Percentiles rank a stretch among this genome's conserved stretches.
Conservation (phyloP, 2,113 vertebrate species). For the Neodon shergylaensis region DNA sequence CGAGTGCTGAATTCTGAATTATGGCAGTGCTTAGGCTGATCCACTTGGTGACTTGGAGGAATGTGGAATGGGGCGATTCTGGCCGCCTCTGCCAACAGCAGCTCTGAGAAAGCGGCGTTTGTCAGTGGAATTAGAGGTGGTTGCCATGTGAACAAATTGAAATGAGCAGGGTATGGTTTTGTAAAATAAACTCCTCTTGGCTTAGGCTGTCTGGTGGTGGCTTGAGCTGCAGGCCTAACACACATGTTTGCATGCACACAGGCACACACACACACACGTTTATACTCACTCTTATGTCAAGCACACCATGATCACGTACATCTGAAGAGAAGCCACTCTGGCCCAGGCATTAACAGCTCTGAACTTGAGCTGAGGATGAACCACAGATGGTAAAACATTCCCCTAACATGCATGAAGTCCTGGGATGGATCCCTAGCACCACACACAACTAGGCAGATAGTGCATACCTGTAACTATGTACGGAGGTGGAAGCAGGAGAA, state of each 20-base stretch:
- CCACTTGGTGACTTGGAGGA: constrained; percentile 80
- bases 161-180: constrained; percentile 80
- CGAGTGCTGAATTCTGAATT: constrained; percentile 87
- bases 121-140: constrained; percentile 82
- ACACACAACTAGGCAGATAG: too few species aligned
- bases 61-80: constrained; percentile 81
- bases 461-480: neutral
- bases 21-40: constrained; percentile 76
- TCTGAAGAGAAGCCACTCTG: neutral
- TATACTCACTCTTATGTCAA: neutral
- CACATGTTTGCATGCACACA: neutral
- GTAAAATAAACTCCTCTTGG: constrained; percentile 77
- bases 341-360: accelerated
- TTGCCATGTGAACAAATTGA: constrained; percentile 83
- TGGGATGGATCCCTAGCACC: neutral
- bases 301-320: accelerated
- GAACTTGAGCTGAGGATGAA: neutral
- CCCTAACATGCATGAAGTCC: neutral
- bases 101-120: constrained; percentile 77
- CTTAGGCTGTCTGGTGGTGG: constrained; percentile 72
- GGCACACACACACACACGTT: neutral
- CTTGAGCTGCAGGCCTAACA: constrained; percentile 61
- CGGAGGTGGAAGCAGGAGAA: too few species aligned
- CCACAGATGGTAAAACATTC: too few species aligned
- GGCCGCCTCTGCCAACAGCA: constrained; percentile 78